Evolutionary conservation across 2,797 vertebrate genomes (phyloP), one percentile per base, ranked within the genome.

Genomic region (Acanthiza pusilla): DNA sequence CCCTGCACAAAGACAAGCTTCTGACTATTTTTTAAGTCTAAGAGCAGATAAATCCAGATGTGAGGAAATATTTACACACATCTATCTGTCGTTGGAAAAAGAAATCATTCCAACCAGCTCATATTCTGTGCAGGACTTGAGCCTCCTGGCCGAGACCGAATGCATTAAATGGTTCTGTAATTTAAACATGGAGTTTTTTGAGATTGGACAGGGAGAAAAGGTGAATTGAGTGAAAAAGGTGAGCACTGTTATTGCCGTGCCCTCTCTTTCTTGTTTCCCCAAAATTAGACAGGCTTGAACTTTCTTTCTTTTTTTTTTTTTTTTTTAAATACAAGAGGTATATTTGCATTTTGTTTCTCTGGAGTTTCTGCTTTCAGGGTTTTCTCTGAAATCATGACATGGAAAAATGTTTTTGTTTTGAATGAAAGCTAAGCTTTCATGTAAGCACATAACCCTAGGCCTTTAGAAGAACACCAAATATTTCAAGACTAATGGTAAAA

Each of bases 361-460:
- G 14, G 43, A 72, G 75, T 75, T 89, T 88, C 89, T 93, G 23
- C 54, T 77, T 85, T 93, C 68, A 83, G 66, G 18, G 62, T 85
- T 89, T 73, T 42, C 66, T 89, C 87, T 93, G 78, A 92, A 94
- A 68, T 68, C 17, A 8, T 6, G 4, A 21, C 36, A 27, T 62
- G 40, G 72, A 60, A 89, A 94, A 93, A 29, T 45, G 43, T 29
- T 30, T 67, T 91, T 94, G 68, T 78, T 96, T 91, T 77, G 68
- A 77, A 94, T 53, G 72, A 88, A 91, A 88, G 61, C 61, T 72
- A 57, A 85, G 21, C 43, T 84, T 85, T 72, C 14, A 1, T 32
- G 20, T 62, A 70, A 72, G 42, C n/a, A 16, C 65, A 53, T 13
- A 51, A 88, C 51, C 42, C 26, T 61, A 58, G 40, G 70, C 53